A percentile compares a stretch with the other conserved stretches of the same genome.
Conservation (phyloP, 1,140 invertebrate species). For the Brachionus rubens region DNA sequence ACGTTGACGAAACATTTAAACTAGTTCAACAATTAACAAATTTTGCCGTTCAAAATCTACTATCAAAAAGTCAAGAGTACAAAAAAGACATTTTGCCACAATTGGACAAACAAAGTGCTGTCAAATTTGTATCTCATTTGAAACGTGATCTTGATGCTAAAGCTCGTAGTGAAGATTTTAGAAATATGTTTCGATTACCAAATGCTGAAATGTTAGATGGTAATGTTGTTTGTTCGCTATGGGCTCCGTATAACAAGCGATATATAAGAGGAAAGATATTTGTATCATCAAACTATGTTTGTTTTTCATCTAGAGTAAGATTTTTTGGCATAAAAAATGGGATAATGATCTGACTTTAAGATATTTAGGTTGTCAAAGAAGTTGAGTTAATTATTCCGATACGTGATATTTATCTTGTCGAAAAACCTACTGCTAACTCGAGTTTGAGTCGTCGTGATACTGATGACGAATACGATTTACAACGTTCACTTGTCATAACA, state of each 20-base stretch:
- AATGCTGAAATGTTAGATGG: conserved; percentile 85
- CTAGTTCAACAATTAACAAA: conserved; percentile 92
- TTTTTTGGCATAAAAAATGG: background rate
- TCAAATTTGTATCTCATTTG: conserved; percentile 79
- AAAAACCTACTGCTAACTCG: conserved; percentile 63
- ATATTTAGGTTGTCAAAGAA: conserved; percentile 73
- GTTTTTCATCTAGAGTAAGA: conserved; percentile 84
- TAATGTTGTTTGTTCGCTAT: conserved; percentile 78
- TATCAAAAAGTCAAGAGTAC: conserved; percentile 25
- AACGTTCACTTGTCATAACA: conserved; percentile 79
- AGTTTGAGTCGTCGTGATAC: conserved; percentile 61
- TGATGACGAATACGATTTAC: conserved; percentile 62
- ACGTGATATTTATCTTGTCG: conserved; percentile 71
- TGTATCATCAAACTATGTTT: conserved; percentile 88
- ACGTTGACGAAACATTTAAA: conserved; percentile 80
- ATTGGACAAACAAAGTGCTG: conserved; percentile 70
- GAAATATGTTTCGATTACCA: conserved; percentile 79
- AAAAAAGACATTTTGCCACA: conserved; percentile 43
- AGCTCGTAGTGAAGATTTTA: conserved; percentile 77
- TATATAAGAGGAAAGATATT: conserved; percentile 84
- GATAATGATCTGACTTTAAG: conserved; percentile 60
- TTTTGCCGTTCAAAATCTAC: conserved; percentile 82
- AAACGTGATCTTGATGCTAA: conserved; percentile 90
- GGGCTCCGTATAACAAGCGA: conserved; percentile 91
- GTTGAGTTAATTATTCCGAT: conserved; percentile 84